Evolutionary conservation across 2,888 invertebrate genomes (phyloP).

Genomic region (Fissipunctia ypsillon): DNA sequence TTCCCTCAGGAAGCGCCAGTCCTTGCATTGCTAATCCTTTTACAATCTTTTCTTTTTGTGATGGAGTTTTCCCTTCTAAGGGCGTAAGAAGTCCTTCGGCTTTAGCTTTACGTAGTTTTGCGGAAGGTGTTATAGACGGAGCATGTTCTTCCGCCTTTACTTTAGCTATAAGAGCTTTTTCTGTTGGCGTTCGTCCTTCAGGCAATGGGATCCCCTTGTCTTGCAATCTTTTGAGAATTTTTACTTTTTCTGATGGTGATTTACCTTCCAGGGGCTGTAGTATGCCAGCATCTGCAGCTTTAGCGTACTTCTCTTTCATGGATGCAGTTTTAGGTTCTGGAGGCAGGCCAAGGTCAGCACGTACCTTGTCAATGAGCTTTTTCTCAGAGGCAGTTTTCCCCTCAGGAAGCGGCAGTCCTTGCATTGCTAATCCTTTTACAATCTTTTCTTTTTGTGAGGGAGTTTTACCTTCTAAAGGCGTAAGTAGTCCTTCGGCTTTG

Average conservation of each 20-base stretch:
- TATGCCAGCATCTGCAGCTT: slow-evolving; percentile 33
- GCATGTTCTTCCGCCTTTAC: neutral
- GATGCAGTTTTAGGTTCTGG: slow-evolving; percentile 39
- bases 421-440: neutral
- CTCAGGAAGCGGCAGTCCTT: neutral
- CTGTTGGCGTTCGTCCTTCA: neutral
- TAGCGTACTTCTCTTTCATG: slow-evolving; percentile 36
- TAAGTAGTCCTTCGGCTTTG: neutral
- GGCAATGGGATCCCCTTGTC: slow-evolving; percentile 14
- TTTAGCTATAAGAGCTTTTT: slow-evolving; percentile 35
- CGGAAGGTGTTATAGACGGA: neutral
- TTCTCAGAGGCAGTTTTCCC: neutral
- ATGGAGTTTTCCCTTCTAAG: slow-evolving; percentile 31
- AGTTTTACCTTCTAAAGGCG: neutral
- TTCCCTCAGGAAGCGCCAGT: slow-evolving; percentile 44
- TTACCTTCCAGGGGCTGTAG: slow-evolving; percentile 24
- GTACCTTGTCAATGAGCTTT: neutral
- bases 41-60: slow-evolving; percentile 48
- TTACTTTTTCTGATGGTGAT: slow-evolving; percentile 28
- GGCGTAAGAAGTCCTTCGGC: slow-evolving; percentile 32
- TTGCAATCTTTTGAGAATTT: slow-evolving; percentile 23
- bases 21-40: slow-evolving; percentile 46
- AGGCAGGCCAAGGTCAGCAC: slow-evolving; percentile 33
- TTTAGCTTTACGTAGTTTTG: neutral
- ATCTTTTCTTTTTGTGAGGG: slow-evolving; percentile 2